A percentile compares a stretch with the other conserved stretches of the same genome.
Evolutionary conservation across 2,113 vertebrate species (phyloP).

Genomic region (Cettia cetti): DNA sequence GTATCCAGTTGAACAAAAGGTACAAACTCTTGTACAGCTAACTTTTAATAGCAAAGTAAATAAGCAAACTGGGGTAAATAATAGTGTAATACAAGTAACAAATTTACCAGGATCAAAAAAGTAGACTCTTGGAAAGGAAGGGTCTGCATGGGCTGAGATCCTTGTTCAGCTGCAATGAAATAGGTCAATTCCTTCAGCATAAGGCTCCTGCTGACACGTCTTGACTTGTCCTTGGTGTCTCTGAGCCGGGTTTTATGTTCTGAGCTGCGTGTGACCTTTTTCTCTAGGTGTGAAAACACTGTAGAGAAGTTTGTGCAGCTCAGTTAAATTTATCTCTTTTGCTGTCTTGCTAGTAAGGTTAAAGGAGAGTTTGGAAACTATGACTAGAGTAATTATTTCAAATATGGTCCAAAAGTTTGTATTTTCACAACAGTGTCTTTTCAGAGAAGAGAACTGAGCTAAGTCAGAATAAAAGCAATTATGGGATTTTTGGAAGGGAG

Average conservation of each 20-base stretch:
- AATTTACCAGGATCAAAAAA: background rate
- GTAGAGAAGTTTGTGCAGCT: background rate
- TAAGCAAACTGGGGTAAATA: background rate
- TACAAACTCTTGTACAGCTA: background rate
- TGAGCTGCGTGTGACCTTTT: background rate
- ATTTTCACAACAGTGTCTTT: background rate
- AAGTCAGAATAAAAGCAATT: background rate
- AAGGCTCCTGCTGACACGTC: background rate
- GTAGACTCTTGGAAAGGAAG: background rate
- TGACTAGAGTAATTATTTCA: background rate
- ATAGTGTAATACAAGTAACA: background rate
- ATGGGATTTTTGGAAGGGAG: background rate
- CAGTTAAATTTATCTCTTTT: background rate
- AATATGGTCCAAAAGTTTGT: background rate
- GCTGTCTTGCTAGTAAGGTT: background rate
- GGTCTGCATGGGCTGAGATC: background rate
- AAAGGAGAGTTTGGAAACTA: background rate
- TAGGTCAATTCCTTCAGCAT: background rate
- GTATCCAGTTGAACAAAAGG: background rate
- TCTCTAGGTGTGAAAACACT: background rate
- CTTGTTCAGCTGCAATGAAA: background rate
- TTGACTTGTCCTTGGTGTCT: background rate
- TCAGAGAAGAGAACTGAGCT: background rate
- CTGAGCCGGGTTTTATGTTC: background rate
- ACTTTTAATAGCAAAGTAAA: background rate